A percentile compares a stretch with the other conserved stretches of the same genome.
These are phyloP conservation scores for Kryphioiulus occultus DNA, from an alignment of 2,888 invertebrate species.

Conservation along the genomic window DNA sequence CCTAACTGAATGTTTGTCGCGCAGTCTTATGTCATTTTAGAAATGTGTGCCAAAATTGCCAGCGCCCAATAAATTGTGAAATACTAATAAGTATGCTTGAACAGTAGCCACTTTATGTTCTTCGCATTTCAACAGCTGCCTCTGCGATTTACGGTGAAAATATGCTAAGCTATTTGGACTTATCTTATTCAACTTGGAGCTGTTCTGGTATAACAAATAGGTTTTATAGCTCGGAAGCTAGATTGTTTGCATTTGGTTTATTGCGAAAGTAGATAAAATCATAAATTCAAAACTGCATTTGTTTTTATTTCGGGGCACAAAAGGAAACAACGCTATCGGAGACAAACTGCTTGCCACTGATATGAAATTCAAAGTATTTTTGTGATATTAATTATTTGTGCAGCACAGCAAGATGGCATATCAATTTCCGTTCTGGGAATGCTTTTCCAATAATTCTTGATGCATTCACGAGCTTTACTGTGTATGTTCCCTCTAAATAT, in stretches of 20 bases:
- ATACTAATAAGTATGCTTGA: slow-evolving; percentile 35
- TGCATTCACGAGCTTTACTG: too few species aligned
- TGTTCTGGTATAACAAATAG: slow-evolving; percentile 2
- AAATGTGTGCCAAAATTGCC: slow-evolving; percentile 18
- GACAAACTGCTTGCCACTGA: not conserved
- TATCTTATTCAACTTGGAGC: slow-evolving; percentile 17
- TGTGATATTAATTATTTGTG: not conserved
- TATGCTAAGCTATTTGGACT: slow-evolving; percentile 11
- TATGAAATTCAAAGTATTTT: not conserved
- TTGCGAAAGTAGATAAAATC: not conserved
- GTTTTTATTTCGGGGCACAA: not conserved
- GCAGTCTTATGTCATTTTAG: slow-evolving; percentile 11
- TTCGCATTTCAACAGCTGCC: slow-evolving; percentile 18
- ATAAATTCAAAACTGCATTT: not conserved
- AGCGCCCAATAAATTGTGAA: not conserved
- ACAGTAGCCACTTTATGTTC: slow-evolving; percentile 22
- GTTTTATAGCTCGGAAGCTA: not conserved
- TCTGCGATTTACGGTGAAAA: slow-evolving; percentile 25
- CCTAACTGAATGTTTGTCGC: not conserved
- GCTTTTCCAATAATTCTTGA: too few species aligned
- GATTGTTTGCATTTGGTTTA: slow-evolving; percentile 26
- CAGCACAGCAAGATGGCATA: not conserved
- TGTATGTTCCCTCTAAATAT: too few species aligned
- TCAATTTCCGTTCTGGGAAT: too few species aligned
- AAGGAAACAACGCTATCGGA: not conserved